Evolutionary conservation across 2,797 vertebrate species (phyloP).

Genomic region (Neopelma chrysocephalum): DNA sequence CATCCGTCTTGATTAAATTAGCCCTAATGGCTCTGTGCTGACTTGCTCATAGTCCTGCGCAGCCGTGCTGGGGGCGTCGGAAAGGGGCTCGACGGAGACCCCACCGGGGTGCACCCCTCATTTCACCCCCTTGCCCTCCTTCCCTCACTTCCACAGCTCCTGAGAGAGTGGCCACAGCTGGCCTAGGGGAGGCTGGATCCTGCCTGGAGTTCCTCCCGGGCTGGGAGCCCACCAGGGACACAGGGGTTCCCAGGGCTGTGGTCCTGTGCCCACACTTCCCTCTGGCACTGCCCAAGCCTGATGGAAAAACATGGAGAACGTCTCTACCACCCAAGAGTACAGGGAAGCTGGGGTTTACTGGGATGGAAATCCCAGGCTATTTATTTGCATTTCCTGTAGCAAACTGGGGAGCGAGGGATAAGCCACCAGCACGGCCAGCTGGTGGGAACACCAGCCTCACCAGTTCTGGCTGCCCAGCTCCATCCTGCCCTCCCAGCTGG

Average conservation of each 20-base stretch:
- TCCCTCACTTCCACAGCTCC: fast-evolving
- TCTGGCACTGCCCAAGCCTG: fast-evolving
- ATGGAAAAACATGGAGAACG: fast-evolving
- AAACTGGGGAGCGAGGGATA: background rate
- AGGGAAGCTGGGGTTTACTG: fast-evolving
- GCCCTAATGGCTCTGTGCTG: constrained; percentile 47
- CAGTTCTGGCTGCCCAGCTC: background rate
- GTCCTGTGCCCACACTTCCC: fast-evolving
- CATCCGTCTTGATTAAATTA: constrained; percentile 65
- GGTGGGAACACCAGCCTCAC: background rate
- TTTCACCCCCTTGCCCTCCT: background rate
- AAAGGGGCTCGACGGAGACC: background rate
- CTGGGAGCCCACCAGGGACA: background rate
- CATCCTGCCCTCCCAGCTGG: fast-evolving
- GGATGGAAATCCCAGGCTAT: background rate
- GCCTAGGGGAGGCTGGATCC: background rate
- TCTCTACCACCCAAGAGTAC: background rate
- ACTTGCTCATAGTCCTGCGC: background rate
- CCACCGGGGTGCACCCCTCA: fast-evolving
- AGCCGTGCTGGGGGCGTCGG: background rate
- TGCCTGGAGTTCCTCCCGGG: background rate
- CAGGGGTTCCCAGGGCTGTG: fast-evolving
- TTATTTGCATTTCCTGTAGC: background rate
- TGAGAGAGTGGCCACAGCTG: fast-evolving
- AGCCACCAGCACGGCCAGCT: background rate